Conservation (phyloP, 2,797 vertebrate species). For the Xiphophorus birchmanni region DNA sequence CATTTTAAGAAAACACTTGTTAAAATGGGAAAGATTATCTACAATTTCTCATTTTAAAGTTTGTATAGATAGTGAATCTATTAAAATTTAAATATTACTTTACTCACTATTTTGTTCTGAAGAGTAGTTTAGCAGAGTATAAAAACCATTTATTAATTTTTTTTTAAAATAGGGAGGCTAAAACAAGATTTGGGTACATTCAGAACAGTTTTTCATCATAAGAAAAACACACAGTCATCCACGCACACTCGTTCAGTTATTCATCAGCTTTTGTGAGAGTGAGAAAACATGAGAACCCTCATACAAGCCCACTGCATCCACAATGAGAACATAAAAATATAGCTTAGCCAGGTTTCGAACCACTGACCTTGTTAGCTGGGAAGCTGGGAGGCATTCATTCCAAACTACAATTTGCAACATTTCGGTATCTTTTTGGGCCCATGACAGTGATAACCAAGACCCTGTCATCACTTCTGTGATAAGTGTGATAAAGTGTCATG, state of each 20-base stretch:
- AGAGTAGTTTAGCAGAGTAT: background rate
- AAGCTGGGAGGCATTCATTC: background rate
- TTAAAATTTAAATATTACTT: background rate
- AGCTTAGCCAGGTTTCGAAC: background rate
- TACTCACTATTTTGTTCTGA: background rate
- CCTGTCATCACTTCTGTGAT: conserved; percentile 14
- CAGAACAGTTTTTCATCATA: background rate
- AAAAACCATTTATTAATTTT: too few relatives aligned
- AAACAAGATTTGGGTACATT: background rate
- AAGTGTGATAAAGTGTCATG: conserved; percentile 1
- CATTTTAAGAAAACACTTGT: background rate
- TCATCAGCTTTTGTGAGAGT: background rate
- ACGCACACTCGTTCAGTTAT: background rate
- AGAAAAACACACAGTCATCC: background rate
- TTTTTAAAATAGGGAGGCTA: too few relatives aligned
- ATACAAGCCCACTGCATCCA: background rate
- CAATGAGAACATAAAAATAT: background rate
- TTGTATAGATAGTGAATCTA: background rate
- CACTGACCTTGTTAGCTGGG: background rate
- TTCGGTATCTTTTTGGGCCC: background rate
- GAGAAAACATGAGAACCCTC: background rate
- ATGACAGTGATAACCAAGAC: conserved; percentile 7
- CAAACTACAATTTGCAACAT: background rate
- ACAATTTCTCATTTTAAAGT: background rate
- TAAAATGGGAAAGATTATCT: background rate